Evolutionary conservation across 2,888 invertebrate species (phyloP).

Genomic region (Noctua janthe): DNA sequence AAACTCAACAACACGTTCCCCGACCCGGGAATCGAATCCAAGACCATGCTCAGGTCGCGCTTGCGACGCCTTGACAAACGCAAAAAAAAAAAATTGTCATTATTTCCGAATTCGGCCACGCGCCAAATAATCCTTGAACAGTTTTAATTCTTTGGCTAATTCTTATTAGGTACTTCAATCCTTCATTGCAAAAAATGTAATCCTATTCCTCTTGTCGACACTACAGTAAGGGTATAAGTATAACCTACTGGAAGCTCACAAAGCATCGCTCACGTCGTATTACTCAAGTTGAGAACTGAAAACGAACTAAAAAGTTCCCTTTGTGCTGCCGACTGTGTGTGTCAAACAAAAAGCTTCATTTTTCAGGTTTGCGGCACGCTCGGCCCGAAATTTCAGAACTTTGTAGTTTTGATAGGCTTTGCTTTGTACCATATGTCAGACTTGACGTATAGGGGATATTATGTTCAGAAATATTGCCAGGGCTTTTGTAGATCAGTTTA

Average conservation of each 20-base stretch:
- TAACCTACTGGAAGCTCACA: not conserved
- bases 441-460: not conserved
- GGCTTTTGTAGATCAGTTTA: not conserved
- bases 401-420: conserved; percentile 5
- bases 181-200: too few relatives aligned
- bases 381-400: not conserved
- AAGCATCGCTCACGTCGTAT: not conserved
- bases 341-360: conserved; percentile 22
- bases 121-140: too few relatives aligned
- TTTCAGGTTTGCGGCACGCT: not conserved
- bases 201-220: not conserved
- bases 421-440: not conserved
- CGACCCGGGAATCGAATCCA: too few relatives aligned
- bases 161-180: not conserved
- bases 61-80: too few relatives aligned
- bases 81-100: too few relatives aligned
- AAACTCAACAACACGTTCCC: too few relatives aligned
- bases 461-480: not conserved
- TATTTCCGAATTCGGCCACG: too few relatives aligned
- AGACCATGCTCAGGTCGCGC: too few relatives aligned
- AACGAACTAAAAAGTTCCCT: conserved; percentile 10
- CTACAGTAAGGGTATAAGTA: not conserved
- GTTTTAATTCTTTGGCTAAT: too few relatives aligned
- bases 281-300: conserved; percentile 1
- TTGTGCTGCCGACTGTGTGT: not conserved